Conservation (phyloP, 2,113 vertebrate genomes). For the Platysternon megacephalum region DNA sequence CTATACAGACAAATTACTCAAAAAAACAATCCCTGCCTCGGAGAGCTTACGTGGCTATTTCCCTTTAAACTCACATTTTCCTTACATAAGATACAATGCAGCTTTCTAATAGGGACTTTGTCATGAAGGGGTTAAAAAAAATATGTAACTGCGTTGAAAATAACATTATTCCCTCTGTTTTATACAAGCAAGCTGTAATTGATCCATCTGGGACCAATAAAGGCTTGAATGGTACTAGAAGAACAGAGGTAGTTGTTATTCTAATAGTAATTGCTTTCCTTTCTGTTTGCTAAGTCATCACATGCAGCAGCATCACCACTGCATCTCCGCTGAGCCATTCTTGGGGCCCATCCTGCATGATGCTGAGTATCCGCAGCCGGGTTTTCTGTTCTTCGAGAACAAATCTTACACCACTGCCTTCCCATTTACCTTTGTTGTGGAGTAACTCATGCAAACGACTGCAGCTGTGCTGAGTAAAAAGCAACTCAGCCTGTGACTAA, state of each 20-base stretch:
- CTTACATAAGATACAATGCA: neutral
- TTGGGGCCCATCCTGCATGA: neutral
- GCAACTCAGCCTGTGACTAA: neutral
- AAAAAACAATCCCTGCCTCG: neutral
- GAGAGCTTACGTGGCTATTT: neutral
- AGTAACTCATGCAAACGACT: neutral
- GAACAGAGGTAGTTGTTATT: neutral
- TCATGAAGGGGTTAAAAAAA: neutral
- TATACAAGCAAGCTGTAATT: accelerated
- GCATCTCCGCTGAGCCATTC: neutral
- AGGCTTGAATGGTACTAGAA: neutral
- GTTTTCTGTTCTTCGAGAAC: neutral
- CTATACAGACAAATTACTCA: neutral
- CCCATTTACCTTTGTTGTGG: neutral
- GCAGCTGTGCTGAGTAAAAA: neutral
- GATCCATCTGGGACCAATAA: accelerated
- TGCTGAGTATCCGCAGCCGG: neutral
- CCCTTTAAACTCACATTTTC: neutral
- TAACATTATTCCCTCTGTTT: accelerated
- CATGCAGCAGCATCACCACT: neutral
- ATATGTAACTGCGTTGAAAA: neutral
- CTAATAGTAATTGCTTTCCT: neutral
- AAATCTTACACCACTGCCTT: neutral
- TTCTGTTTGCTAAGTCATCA: neutral
- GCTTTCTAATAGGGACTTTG: neutral